Base-by-base conservation (phyloP, 2,888 invertebrate species). In the Syritta pipiens region DNA sequence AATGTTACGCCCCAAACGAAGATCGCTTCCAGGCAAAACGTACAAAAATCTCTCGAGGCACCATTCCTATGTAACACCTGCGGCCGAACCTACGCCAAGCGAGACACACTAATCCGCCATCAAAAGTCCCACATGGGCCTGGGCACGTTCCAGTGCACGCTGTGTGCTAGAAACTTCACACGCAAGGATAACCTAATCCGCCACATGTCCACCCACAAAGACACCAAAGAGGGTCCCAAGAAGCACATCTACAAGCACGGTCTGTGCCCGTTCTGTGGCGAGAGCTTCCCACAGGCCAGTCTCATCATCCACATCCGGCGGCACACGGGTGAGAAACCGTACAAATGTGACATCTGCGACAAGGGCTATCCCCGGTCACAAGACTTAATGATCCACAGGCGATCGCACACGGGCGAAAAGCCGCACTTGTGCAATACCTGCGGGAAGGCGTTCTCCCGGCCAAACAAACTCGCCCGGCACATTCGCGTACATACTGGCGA, bases 241-340 rank as follows among this genome's bases (percentile, higher is more conserved):
- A 84, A 76, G 5, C 83, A 85, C 0, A 81, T 42, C 0, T 82
- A 84, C 12, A 87, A 86, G 59, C 90, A 90, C 28, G 83, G 84
- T 0, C 85, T 92, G 7, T 92, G 92, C 62, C 89, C 91, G 1
- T 90, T 91, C 83, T 92, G 92, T 83, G 92, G 92, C 0, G 87
- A 91, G 1, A 90, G 90, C 32, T 92, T 92, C 84, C 90, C 91
- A 10, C 91, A 91, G 77, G 91, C 91, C 0, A 92, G 92, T 0
- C 85, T 92, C 14, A 91, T 91, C 24, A 91, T 93, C 6, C 93
- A 93, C 82, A 92, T 93, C 90, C 90, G 93, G 0, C 89, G 92
- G 0, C 93, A 93, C 82, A 93, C 93, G 0, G 93, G 93, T 1
- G 92, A 92, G 83, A 91, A 91, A 76, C 92, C 92, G 0, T 92